Evolutionary conservation across 2,888 invertebrate species (phyloP).

Genomic region (Hyalella azteca): DNA sequence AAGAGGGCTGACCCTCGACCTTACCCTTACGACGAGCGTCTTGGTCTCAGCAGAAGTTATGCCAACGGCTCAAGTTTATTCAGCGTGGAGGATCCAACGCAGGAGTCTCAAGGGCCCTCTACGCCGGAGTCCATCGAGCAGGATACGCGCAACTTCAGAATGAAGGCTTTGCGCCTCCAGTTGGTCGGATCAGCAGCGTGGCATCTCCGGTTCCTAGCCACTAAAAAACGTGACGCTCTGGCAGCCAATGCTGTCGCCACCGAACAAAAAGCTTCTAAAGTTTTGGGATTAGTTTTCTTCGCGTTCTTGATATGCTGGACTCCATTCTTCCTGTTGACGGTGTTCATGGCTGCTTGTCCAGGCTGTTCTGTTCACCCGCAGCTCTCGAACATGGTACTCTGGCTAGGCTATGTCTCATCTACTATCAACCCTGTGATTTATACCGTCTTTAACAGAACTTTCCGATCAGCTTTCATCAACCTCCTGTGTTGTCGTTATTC

Average conservation of each 20-base stretch:
- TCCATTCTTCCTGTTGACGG: conserved; percentile 90
- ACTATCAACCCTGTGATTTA: conserved; percentile 96
- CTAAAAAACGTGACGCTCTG: conserved; percentile 46
- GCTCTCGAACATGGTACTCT: conserved; percentile 85
- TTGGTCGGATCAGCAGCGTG: conserved; percentile 46
- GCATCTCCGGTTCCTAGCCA: conserved; percentile 45
- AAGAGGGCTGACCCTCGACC: conserved; percentile 23
- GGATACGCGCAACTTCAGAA: conserved; percentile 71
- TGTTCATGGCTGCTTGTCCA: conserved; percentile 81
- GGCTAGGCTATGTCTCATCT: conserved; percentile 92
- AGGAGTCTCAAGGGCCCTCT: neutral
- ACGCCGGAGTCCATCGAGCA: conserved; percentile 71
- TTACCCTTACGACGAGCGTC: conserved; percentile 56
- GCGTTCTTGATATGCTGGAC: conserved; percentile 94
- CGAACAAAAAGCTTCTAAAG: conserved; percentile 96
- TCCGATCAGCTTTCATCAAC: conserved; percentile 87
- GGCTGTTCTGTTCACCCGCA: conserved; percentile 75
- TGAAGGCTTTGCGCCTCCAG: conserved; percentile 51
- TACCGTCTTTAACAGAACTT: conserved; percentile 93
- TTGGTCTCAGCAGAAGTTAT: conserved; percentile 40
- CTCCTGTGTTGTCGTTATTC: conserved; percentile 74
- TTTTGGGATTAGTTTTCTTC: conserved; percentile 87
- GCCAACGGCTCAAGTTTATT: conserved; percentile 64
- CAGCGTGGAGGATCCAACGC: conserved; percentile 77
- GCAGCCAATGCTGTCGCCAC: conserved; percentile 72